These are phyloP conservation scores for Ptychadena robeensis DNA, from an alignment of 2,797 vertebrate genomes.

Conservation along the genomic window DNA sequence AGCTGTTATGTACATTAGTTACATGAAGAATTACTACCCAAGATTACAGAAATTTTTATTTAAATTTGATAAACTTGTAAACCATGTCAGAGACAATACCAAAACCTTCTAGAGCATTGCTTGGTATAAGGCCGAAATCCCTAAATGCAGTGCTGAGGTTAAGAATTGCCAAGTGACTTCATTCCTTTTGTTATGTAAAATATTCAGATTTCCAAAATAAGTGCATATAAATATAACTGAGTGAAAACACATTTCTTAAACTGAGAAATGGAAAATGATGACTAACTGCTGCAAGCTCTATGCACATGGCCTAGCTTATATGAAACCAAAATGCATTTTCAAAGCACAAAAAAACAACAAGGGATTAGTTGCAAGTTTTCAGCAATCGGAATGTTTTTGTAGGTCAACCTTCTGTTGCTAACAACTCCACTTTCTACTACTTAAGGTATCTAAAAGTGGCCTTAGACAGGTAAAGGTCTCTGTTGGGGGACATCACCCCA, in stretches of 20 bases:
- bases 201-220: background rate
- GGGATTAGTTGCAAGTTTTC: no score
- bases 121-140: background rate
- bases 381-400: no score
- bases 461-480: no score
- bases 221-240: background rate
- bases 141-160: background rate
- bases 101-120: background rate
- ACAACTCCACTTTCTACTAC: no score
- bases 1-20: constrained; percentile 34
- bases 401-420: no score
- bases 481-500: no score
- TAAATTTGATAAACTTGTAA: constrained; percentile 64
- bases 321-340: no score
- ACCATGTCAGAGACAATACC: constrained; percentile 39
- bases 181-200: background rate
- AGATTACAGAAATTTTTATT: constrained; percentile 68
- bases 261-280: background rate
- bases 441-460: no score
- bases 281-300: background rate
- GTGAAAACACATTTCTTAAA: background rate
- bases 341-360: no score
- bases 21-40: constrained; percentile 57
- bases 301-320: no score
- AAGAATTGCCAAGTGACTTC: background rate